phyloP scores from a whole-genome alignment of 1,140 invertebrate species.

The Teleopsis dalmanni region DNA sequence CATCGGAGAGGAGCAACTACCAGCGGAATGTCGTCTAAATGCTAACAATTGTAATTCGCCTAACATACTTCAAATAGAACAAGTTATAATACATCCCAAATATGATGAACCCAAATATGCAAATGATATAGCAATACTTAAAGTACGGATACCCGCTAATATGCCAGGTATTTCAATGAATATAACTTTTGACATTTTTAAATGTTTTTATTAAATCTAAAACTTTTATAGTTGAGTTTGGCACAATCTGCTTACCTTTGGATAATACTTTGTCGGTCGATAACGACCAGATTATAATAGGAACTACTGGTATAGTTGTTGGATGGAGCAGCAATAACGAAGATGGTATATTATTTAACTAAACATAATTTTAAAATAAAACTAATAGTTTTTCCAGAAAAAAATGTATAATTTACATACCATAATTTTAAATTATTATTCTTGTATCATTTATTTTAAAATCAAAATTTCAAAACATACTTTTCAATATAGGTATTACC shows the following conservation, averaged over 20 bases:
- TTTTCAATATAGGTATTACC: constrained; percentile 5
- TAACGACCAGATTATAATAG: constrained; percentile 33
- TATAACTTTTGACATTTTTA: too few relatives aligned
- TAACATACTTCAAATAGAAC: constrained; percentile 46
- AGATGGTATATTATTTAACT: constrained; percentile 11
- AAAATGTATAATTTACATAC: constrained; percentile 1
- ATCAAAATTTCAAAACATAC: not conserved
- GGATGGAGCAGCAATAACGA: constrained; percentile 47
- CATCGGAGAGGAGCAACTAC: constrained; percentile 53
- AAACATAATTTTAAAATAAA: not conserved
- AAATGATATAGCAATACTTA: constrained; percentile 64
- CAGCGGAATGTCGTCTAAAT: constrained; percentile 50
- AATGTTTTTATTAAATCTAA: too few relatives aligned
- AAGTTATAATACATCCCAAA: constrained; percentile 47
- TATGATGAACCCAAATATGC: constrained; percentile 54
- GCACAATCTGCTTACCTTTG: constrained; percentile 50
- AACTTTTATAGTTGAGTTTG: too few relatives aligned
- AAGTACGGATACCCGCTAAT: constrained; percentile 18
- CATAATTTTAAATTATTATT: constrained; percentile 4
- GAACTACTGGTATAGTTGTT: constrained; percentile 47
- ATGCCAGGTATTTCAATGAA: too few relatives aligned
- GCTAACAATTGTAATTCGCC: constrained; percentile 49
- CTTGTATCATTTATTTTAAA: not conserved
- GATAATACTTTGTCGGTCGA: too few relatives aligned
- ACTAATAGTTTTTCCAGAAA: too few relatives aligned